Evolutionary conservation across 2,797 vertebrate species (phyloP).

Genomic region (Lycodopsis pacificus): DNA sequence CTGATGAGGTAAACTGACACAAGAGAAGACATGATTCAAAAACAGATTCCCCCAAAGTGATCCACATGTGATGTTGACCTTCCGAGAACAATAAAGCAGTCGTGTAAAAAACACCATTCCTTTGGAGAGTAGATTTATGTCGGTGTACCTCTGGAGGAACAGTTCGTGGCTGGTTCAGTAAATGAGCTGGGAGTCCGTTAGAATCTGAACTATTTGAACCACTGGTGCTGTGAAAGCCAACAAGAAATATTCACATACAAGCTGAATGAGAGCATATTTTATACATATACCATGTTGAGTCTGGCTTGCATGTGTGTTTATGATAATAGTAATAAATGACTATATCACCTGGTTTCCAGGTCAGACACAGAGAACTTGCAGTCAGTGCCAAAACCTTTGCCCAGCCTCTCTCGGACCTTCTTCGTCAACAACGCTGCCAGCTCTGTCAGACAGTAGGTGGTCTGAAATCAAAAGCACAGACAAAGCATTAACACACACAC

Average conservation of each 20-base stretch:
- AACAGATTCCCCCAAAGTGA: not conserved
- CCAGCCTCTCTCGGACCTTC: constrained; percentile 79
- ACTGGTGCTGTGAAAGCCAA: constrained; percentile 86
- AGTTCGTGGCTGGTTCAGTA: constrained; percentile 63
- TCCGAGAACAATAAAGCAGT: not conserved
- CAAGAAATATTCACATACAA: constrained; percentile 29
- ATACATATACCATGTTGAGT: not conserved
- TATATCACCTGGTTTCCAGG: constrained; percentile 91
- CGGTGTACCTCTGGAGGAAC: constrained; percentile 62
- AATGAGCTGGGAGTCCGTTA: constrained; percentile 84
- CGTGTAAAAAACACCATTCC: not conserved
- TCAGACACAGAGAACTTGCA: constrained; percentile 86
- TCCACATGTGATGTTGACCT: not conserved
- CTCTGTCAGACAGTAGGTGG: constrained; percentile 86
- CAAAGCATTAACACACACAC: not conserved
- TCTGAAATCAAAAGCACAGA: constrained; percentile 73
- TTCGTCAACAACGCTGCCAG: constrained; percentile 75
- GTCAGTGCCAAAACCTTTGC: constrained; percentile 74
- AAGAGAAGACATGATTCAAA: not conserved
- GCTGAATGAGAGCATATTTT: not conserved
- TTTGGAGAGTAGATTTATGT: not conserved
- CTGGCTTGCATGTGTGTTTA: not conserved
- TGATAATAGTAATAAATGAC: not conserved
- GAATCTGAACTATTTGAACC: constrained; percentile 94
- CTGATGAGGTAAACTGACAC: not conserved